Percentiles rank a stretch among this genome's conserved stretches.
Conservation (phyloP, 2,113 vertebrate genomes). For the Tupaia tana region DNA sequence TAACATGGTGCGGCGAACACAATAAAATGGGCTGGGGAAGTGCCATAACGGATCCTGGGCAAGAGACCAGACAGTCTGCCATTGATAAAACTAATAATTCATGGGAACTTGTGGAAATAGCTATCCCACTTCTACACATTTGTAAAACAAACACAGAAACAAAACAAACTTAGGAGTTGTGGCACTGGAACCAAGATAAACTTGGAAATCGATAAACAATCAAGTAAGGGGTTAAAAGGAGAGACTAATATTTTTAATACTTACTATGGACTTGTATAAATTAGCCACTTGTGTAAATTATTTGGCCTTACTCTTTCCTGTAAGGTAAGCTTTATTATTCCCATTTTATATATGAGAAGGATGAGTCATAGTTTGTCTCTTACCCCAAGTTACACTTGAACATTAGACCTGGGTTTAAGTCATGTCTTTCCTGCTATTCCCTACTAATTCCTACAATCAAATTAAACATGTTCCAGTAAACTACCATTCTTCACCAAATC, state of each 20-base stretch:
- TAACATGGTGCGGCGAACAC: neutral
- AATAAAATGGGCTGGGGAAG: neutral
- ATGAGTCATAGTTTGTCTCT: neutral
- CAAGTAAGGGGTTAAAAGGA: neutral
- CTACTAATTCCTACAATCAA: neutral
- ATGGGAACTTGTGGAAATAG: neutral
- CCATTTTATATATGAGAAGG: constrained; percentile 12
- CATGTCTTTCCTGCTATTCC: neutral
- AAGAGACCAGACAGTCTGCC: constrained; percentile 10
- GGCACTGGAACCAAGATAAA: neutral
- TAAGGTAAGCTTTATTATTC: neutral
- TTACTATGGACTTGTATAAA: neutral
- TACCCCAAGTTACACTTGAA: neutral
- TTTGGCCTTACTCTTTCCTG: constrained; percentile 3
- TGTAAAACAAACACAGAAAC: constrained; percentile 41
- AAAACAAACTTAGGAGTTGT: constrained; percentile 42
- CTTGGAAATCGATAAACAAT: neutral
- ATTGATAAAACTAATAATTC: constrained; percentile 44
- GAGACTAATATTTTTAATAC: neutral
- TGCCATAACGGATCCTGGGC: neutral
- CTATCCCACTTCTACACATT: neutral
- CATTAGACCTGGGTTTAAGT: constrained; percentile 8
- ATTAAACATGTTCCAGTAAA: constrained; percentile 42
- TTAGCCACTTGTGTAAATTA: neutral
- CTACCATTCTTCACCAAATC: neutral